Conservation (phyloP, 2,113 vertebrate genomes). For the Pionites leucogaster region DNA sequence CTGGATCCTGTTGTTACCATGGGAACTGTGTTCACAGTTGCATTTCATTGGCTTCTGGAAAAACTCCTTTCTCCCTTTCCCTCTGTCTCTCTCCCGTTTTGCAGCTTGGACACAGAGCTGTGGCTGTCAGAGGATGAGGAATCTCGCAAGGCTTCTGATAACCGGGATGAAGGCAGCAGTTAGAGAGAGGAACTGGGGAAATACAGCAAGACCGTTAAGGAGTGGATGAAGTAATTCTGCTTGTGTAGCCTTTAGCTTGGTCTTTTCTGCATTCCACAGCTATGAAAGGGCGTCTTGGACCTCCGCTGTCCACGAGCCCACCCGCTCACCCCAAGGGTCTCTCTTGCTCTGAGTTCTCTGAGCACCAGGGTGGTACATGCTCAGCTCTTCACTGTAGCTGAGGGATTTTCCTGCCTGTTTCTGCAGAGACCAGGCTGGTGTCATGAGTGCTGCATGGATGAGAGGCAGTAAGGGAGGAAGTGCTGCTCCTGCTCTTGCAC, state of each 20-base stretch:
- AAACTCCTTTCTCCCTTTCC: slow-evolving; percentile 15
- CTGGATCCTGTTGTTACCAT: slow-evolving; percentile 90
- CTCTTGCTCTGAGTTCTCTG: not conserved
- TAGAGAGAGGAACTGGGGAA: not conserved
- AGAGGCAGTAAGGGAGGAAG: not conserved
- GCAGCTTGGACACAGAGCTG: not conserved
- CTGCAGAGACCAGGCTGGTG: not conserved
- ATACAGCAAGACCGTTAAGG: not conserved
- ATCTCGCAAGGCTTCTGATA: not conserved
- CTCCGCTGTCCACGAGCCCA: accelerated
- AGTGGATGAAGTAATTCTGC: not conserved
- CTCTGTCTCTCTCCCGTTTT: not conserved
- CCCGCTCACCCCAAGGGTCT: not conserved
- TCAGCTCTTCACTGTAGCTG: not conserved
- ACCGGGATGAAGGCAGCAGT: not conserved
- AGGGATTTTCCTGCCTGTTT: not conserved
- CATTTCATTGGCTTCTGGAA: slow-evolving; percentile 68
- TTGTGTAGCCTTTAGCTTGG: not conserved
- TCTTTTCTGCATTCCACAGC: not conserved
- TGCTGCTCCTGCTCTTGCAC: not conserved
- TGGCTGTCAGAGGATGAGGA: not conserved
- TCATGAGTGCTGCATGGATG: not conserved
- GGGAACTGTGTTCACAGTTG: slow-evolving; percentile 89
- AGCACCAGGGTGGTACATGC: too few species aligned
- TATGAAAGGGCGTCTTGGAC: not conserved